Evolutionary conservation across 1,140 invertebrate species (phyloP).

Genomic region (Lepidurus packardi): DNA sequence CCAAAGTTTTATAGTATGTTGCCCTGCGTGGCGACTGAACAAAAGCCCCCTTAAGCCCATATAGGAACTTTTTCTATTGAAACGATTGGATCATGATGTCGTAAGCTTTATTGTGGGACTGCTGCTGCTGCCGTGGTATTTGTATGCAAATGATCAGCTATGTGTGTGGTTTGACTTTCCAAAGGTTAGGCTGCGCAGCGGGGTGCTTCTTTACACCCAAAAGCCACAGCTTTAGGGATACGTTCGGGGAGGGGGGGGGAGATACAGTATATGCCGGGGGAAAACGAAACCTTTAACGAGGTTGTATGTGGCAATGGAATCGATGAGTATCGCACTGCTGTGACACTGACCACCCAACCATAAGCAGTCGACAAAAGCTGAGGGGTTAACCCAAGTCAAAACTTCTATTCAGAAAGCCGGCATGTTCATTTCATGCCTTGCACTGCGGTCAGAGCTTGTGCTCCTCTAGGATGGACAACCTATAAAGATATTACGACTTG

Average conservation of each 20-base stretch:
- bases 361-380: conserved; percentile 3
- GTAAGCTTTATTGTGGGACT: conserved; percentile 1
- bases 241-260: not conserved
- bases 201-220: conserved; percentile 18
- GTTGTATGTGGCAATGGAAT: conserved; percentile 21
- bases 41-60: not conserved
- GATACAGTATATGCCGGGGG: not conserved
- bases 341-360: conserved; percentile 7
- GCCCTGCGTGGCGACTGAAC: not conserved
- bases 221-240: not conserved
- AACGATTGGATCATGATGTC: not conserved
- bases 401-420: not conserved
- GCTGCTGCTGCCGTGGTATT: not conserved
- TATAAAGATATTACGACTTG: conserved; percentile 7
- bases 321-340: conserved; percentile 18
- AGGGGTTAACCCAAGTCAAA: not conserved
- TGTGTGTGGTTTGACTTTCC: conserved; percentile 17
- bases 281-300: conserved; percentile 14
- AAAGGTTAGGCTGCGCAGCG: not conserved
- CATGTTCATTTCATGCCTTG: not conserved
- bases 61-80: conserved; percentile 6
- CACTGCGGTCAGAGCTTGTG: not conserved
- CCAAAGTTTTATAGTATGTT: not conserved
- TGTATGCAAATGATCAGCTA: conserved; percentile 15
- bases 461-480: not conserved